Percentiles rank a stretch among this genome's conserved stretches.
These are phyloP conservation scores for Amblyornis subalaris DNA, from an alignment of 2,113 vertebrate genomes.

Conservation along the genomic window DNA sequence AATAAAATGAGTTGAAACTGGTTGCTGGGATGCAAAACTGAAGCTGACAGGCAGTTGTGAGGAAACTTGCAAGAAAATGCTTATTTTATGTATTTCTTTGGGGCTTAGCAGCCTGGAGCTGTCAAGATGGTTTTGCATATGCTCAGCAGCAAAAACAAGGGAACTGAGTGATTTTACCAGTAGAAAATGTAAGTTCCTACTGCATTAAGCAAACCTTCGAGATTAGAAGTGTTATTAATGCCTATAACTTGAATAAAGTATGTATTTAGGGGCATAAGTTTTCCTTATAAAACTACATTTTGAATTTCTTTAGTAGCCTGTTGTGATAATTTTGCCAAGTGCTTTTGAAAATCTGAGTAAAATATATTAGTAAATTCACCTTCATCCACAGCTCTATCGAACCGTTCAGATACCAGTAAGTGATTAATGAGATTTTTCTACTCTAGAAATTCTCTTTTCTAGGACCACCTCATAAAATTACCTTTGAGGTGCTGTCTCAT, in stretches of 20 bases:
- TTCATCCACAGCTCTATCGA: not conserved
- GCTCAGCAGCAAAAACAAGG: conserved; percentile 9
- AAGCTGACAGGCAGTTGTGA: conserved; percentile 51
- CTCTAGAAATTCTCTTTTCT: not conserved
- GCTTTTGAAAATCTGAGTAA: not conserved
- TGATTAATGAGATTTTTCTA: not conserved
- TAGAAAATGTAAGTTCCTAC: conserved; percentile 3
- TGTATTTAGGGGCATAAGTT: not conserved
- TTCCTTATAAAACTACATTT: not conserved
- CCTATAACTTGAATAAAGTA: not conserved
- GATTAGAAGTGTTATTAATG: conserved; percentile 12
- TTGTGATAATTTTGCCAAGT: not conserved
- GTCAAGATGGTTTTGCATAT: conserved; percentile 55
- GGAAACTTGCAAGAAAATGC: conserved; percentile 50
- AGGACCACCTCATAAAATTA: not conserved
- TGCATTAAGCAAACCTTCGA: not conserved
- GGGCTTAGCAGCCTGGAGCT: conserved; percentile 49
- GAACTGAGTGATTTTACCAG: not conserved
- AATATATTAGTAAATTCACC: not conserved
- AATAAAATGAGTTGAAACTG: conserved; percentile 47
- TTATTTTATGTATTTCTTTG: conserved; percentile 56
- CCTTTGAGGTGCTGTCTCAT: not conserved
- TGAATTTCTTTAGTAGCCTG: not conserved
- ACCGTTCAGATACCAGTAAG: not conserved
- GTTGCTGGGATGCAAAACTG: conserved; percentile 60